Conservation (phyloP, 2,888 invertebrate genomes). For the Micoletzkya japonica region DNA sequence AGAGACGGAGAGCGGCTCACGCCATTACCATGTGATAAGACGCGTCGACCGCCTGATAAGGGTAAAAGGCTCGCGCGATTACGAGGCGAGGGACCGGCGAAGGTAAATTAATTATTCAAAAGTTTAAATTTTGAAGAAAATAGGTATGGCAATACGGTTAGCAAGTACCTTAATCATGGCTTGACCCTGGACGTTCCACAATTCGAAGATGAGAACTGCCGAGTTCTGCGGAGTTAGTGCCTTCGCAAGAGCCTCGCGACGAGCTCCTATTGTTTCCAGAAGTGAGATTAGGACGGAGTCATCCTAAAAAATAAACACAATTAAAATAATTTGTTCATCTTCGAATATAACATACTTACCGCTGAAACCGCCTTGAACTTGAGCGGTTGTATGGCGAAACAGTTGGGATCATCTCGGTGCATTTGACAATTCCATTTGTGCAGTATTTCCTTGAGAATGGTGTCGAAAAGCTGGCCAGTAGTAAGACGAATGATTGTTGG, state of each 20-base stretch:
- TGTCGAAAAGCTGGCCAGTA: conserved; percentile 22
- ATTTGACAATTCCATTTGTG: conserved; percentile 27
- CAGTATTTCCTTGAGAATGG: conserved; percentile 26
- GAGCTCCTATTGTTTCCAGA: conserved; percentile 15
- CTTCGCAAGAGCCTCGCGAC: conserved; percentile 26
- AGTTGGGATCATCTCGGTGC: conserved; percentile 17
- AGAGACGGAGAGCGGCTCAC: too few species aligned
- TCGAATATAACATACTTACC: not conserved
- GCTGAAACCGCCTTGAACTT: conserved; percentile 28
- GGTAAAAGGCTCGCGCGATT: too few species aligned
- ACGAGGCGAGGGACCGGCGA: too few species aligned
- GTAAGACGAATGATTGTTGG: conserved; percentile 23
- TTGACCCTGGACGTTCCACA: conserved; percentile 26
- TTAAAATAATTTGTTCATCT: not conserved
- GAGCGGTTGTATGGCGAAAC: conserved; percentile 15
- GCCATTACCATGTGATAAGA: too few species aligned
- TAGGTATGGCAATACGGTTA: too few species aligned
- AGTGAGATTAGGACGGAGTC: conserved; percentile 14
- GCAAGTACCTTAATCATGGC: conserved; percentile 24
- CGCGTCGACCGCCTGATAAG: too few species aligned
- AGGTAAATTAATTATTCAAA: too few species aligned
- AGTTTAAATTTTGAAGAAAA: too few species aligned
- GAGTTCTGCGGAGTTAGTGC: conserved; percentile 14
- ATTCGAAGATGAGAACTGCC: conserved; percentile 12
- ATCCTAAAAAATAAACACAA: conserved; percentile 11